phyloP scores from a whole-genome alignment of 1,140 invertebrate genomes.

The Laupala kohalensis region DNA sequence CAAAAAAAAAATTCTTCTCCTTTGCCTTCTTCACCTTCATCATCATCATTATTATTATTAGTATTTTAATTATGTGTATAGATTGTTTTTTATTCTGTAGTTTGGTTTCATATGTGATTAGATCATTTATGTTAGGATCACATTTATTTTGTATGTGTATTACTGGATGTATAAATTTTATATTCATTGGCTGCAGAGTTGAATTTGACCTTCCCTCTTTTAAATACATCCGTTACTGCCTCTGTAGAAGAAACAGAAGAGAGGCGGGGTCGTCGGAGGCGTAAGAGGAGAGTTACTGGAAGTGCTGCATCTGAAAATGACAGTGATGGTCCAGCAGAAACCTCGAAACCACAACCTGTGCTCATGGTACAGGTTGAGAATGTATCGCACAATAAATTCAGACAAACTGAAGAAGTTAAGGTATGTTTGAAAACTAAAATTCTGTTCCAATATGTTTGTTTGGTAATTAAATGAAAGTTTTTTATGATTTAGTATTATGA shows the following conservation, averaged over 20 bases:
- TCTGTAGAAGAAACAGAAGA: slow-evolving; percentile 38
- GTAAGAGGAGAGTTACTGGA: slow-evolving; percentile 20
- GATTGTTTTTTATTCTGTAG: too few species aligned
- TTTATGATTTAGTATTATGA: neutral
- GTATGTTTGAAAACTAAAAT: slow-evolving; percentile 26
- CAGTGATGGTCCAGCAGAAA: neutral
- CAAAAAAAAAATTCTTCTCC: too few species aligned
- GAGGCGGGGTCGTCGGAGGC: slow-evolving; percentile 35
- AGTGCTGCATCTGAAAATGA: neutral
- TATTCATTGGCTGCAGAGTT: slow-evolving; percentile 10
- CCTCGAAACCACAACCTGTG: slow-evolving; percentile 35
- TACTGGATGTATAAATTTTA: neutral
- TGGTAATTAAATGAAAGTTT: neutral
- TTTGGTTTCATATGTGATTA: too few species aligned
- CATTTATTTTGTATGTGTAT: too few species aligned
- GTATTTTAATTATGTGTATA: too few species aligned
- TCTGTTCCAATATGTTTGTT: neutral
- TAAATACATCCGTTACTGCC: slow-evolving; percentile 19
- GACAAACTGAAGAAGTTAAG: slow-evolving; percentile 90
- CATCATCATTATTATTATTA: too few species aligned
- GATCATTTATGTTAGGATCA: too few species aligned
- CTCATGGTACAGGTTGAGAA: slow-evolving; percentile 95
- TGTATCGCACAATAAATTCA: slow-evolving; percentile 76
- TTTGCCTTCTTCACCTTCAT: too few species aligned
- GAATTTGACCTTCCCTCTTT: slow-evolving; percentile 16